A percentile compares a stretch with the other conserved stretches of the same genome.
These are phyloP conservation scores for Musca domestica DNA, from an alignment of 1,140 invertebrate genomes.

Conservation along the genomic window DNA sequence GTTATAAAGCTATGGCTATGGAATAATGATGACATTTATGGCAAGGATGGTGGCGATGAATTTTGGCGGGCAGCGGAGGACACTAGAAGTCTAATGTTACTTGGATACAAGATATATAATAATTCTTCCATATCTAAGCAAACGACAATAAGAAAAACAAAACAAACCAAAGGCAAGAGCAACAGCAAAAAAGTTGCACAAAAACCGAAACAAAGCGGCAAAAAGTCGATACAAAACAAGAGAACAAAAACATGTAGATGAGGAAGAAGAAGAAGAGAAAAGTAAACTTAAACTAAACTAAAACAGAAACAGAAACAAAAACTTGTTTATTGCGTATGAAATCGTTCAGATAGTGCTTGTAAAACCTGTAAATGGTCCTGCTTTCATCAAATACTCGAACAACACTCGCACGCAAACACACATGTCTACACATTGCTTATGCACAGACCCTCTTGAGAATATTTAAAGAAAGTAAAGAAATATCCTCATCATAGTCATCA, in stretches of 20 bases:
- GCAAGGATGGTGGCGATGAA: too few species aligned
- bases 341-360: not conserved
- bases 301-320: not conserved
- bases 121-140: too few species aligned
- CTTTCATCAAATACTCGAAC: not conserved
- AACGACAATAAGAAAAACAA: too few species aligned
- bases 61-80: too few species aligned
- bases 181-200: too few species aligned
- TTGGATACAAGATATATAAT: too few species aligned
- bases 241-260: not conserved
- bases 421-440: not conserved
- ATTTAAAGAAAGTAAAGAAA: constrained; percentile 9
- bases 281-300: not conserved
- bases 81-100: too few species aligned
- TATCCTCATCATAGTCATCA: not conserved
- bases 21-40: too few species aligned
- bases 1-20: too few species aligned
- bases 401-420: not conserved
- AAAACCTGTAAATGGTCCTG: not conserved
- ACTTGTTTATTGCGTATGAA: not conserved
- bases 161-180: too few species aligned
- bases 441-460: constrained; percentile 15
- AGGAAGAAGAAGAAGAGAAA: not conserved
- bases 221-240: too few species aligned
- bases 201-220: too few species aligned